Evolutionary conservation across 2,113 vertebrate species (phyloP), one percentile per base, ranked within the genome.

Genomic region (Paratilapia polleni): DNA sequence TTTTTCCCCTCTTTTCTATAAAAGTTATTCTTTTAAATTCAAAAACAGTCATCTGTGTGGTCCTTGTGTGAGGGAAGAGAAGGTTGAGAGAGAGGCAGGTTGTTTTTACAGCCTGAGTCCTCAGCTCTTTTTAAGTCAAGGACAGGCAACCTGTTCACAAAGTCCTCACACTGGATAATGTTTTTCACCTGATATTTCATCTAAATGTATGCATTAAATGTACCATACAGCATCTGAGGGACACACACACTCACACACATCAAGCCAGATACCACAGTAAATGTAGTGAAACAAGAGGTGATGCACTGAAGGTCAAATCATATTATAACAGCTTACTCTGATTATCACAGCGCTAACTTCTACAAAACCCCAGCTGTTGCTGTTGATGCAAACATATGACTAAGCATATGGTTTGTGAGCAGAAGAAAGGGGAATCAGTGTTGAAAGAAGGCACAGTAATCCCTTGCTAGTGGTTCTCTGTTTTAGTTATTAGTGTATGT

Each of bases 291-390:
- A 83, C 84, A 85, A 78, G 60, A 76, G 87, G 84, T 60, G 52
- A 70, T 38, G 80, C 77, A 77, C 58, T 70, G 81, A 86, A 91
- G 91, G 88, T 86, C 84, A 89, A 73, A 78, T 84, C 41, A 3
- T 68, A 83, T 88, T 85, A 87, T 68, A 56, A 43, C 60, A 82
- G 60, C 28, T 15, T 88, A 92, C 84, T 78, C 84, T 73, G 70
- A 79, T 88, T 83, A 77, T 77, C 77, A 52, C 17, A 77, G 74
- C 11, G 3, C 68, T 85, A 57, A 76, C 66, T 61, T 56, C 78
- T 78, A 56, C 31, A 82, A 90, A 87, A 88, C 80, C 54, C 87
- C 82, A 75, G 82, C 89, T 93, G 89, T 87, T 91, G 56, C 73
- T 15, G 31, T 8, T 73, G 57, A 52, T 70, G 49, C 68, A 47